phyloP scores from a whole-genome alignment of 2,888 invertebrate species.

The Perithous albicinctus region DNA sequence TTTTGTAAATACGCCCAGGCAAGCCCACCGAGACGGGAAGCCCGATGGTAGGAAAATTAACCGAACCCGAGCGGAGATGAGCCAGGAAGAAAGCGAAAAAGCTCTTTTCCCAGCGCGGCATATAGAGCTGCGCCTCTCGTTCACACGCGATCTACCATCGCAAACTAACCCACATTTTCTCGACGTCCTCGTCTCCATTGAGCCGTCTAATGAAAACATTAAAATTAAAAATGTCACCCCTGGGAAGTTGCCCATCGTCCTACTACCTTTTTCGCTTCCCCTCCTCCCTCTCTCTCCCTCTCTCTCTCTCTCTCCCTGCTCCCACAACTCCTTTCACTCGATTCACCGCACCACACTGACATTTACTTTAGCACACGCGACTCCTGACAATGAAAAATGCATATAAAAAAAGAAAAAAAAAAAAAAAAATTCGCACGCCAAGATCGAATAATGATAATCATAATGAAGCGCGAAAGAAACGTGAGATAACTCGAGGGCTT shows the following conservation, averaged over 20 bases:
- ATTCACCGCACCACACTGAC: conserved; percentile 8
- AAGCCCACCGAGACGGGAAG: not conserved
- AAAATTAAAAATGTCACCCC: conserved; percentile 76
- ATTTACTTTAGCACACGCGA: conserved; percentile 6
- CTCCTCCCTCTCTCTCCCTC: not conserved
- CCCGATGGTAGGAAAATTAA: conserved; percentile 52
- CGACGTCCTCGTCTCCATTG: conserved; percentile 56
- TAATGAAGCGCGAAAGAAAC: not conserved
- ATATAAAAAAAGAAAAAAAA: too few species aligned
- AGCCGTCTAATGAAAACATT: conserved; percentile 77
- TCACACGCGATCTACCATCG: conserved; percentile 55
- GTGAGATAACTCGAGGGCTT: not conserved
- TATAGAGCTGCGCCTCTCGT: conserved; percentile 29
- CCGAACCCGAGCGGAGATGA: conserved; percentile 32
- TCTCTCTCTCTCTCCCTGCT: not conserved
- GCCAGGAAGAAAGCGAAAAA: conserved; percentile 8
- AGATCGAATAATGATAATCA: conserved; percentile 18
- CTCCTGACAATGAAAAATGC: conserved; percentile 3
- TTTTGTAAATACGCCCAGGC: too few species aligned
- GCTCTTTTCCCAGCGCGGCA: not conserved
- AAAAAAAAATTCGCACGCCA: not conserved
- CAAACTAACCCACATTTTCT: conserved; percentile 63
- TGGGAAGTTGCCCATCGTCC: conserved; percentile 12
- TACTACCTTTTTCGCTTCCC: not conserved
- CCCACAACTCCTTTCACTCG: not conserved